Base-by-base conservation (phyloP, 2,888 invertebrate species). In the Pardosa pseudoannulata region DNA sequence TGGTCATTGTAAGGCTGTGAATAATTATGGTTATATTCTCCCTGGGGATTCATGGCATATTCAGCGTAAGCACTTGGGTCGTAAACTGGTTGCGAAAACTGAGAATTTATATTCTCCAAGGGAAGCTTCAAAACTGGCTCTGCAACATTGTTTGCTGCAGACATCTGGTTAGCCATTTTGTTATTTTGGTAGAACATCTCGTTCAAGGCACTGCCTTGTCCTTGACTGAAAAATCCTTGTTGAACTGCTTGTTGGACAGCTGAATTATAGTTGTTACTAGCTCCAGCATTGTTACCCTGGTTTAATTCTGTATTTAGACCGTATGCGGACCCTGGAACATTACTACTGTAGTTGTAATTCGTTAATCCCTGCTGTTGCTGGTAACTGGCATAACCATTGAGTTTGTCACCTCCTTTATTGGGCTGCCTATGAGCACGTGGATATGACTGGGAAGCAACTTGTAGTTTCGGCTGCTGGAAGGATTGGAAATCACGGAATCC, bases 11-110 rank as follows among this genome's bases (percentile, higher is more conserved):
- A 41, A 1, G 74, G 68, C 27, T 74, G 74, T 2, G 73, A 78
- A 67, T 72, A 67, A 23, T 32, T 67, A 23, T 19, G 19, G 23
- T 32, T 31, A 65, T 65, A 75, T 11, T 64, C 23, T 0, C 32
- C 50, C 16, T 67, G 32, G 32, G 78, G 83, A 7, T 41, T 78
- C 36, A 78, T 6, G 16, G 62, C 13, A 68, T 83, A 83, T 13
- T 83, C 83, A 6, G 76, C 72, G 29, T 83, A 83, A 0, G 72
- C 70, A 29, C 50, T 50, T 19, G 83, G 83, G 9, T 76, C 65
- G n/a, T 56, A 83, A 0, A 83, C n/a, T 0, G 83, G 83, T 36
- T 83, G 83, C 0, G 83, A 83, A 56, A 67, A 83, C 11, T 72
- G 46, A 2, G 65, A 19, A 1, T 36, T 32, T 0, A 19, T 7